phyloP scores from a whole-genome alignment of 1,140 invertebrate genomes.

The Chironomus tepperi region DNA sequence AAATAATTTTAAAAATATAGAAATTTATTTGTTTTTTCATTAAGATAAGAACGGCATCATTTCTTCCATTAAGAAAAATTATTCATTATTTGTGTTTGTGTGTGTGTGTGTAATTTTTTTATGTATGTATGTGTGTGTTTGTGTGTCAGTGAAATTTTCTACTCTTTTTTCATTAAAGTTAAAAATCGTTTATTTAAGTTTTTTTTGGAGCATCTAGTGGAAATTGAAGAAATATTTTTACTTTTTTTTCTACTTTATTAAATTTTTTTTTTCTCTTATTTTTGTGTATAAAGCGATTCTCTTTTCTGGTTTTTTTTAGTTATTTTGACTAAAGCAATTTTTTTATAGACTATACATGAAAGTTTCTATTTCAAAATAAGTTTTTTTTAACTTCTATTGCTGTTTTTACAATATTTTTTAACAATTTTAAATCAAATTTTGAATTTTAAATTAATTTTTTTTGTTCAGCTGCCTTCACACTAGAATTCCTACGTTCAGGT shows the following conservation, averaged over 20 bases:
- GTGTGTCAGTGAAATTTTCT: not conserved
- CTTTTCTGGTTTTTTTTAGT: too few species aligned
- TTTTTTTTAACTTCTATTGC: too few species aligned
- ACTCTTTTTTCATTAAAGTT: not conserved
- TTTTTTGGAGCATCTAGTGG: not conserved
- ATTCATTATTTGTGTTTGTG: not conserved
- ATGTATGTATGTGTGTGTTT: not conserved
- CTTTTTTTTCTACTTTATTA: not conserved
- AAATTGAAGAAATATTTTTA: not conserved
- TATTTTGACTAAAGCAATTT: too few species aligned
- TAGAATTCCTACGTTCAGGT: too few species aligned
- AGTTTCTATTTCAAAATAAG: too few species aligned
- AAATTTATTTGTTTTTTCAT: not conserved
- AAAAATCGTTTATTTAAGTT: not conserved
- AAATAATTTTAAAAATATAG: not conserved
- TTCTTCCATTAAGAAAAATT: not conserved
- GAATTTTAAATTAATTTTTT: too few species aligned
- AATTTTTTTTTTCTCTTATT: too few species aligned
- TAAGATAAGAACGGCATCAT: constrained; percentile 12
- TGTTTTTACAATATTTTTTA: too few species aligned
- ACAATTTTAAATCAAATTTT: too few species aligned
- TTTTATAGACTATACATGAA: too few species aligned
- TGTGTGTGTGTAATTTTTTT: not conserved
- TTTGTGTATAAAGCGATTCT: too few species aligned
- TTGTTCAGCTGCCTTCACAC: too few species aligned